Conservation (phyloP, 2,888 invertebrate genomes). For the Acrobasis consociella region DNA sequence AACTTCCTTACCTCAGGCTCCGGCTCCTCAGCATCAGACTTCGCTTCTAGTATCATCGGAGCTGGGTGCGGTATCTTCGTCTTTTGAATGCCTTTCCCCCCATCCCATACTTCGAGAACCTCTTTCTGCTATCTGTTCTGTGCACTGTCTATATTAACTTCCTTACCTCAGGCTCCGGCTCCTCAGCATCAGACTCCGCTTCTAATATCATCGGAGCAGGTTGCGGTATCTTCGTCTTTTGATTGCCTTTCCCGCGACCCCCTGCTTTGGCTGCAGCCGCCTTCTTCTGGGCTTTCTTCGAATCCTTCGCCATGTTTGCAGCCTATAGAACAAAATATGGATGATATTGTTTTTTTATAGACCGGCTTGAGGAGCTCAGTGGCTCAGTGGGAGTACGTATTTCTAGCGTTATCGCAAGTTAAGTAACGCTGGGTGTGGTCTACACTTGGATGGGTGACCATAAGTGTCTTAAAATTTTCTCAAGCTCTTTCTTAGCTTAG, state of each 20-base stretch:
- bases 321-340: constrained; percentile 43
- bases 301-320: constrained; percentile 57
- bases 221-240: constrained; percentile 59
- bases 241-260: not conserved
- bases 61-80: constrained; percentile 67
- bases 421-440: no score
- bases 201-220: constrained; percentile 71
- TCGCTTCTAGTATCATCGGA: constrained; percentile 68
- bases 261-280: constrained; percentile 47
- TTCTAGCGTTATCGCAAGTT: no score
- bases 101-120: no score
- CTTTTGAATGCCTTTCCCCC: constrained; percentile 25
- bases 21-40: constrained; percentile 55
- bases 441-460: no score
- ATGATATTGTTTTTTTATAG: no score
- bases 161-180: constrained; percentile 52
- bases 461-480: no score
- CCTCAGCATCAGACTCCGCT: constrained; percentile 59
- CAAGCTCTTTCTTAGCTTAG: no score
- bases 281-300: constrained; percentile 82
- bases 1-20: constrained; percentile 53
- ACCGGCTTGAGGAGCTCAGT: no score
- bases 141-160: no score
- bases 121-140: no score
- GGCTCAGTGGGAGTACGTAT: no score